phyloP scores from a whole-genome alignment of 2,888 invertebrate species.

The Metacarcinus magister region DNA sequence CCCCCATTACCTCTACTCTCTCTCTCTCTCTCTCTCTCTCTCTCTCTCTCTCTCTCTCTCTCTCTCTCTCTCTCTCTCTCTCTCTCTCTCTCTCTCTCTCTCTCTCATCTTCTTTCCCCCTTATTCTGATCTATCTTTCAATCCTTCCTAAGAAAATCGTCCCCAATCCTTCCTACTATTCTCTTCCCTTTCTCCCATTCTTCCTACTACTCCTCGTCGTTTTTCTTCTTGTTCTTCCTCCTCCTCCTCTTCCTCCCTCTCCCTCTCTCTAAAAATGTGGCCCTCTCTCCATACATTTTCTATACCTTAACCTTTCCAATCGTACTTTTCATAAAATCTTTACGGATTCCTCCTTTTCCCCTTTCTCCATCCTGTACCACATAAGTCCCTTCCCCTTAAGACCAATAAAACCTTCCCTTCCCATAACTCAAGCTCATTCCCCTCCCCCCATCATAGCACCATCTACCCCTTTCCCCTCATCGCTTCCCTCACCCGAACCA shows the following conservation, averaged over 20 bases:
- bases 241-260: neutral
- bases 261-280: neutral
- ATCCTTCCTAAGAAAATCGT: no score
- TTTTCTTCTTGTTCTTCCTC: neutral
- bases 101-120: neutral
- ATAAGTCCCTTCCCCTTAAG: neutral
- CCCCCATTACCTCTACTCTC: neutral
- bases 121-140: neutral
- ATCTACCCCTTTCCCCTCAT: neutral
- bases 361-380: neutral
- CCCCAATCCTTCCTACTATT: no score
- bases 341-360: neutral
- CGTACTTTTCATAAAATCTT: neutral
- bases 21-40: neutral
- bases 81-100: neutral
- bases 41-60: conserved; percentile 55
- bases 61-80: neutral
- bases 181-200: neutral
- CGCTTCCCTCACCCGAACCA: neutral
- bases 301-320: neutral
- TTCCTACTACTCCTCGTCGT: neutral
- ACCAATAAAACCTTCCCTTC: neutral
- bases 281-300: neutral
- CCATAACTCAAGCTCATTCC: conserved; percentile 1
- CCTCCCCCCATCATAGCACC: neutral